Evolutionary conservation across 1,140 invertebrate genomes (phyloP), one percentile per base, ranked within the genome.

Genomic region (Drosophila takahashii): DNA sequence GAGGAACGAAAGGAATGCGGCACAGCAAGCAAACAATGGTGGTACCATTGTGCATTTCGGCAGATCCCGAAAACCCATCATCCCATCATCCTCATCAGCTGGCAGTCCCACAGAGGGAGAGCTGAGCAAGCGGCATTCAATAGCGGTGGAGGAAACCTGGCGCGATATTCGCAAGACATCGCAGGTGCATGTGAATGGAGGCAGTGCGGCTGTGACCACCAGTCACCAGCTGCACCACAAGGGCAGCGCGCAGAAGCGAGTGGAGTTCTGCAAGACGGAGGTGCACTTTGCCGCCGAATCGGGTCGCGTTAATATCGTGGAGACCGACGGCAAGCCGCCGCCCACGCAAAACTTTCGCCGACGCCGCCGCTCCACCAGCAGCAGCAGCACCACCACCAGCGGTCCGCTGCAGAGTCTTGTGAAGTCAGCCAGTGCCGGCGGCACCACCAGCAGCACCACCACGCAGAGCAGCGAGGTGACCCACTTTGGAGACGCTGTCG

Each of bases 261-360:
- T 97, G 0, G 96, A 96, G 78, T 97, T 97, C 91, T 96, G 96
- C 87, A 97, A 97, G 93, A 97, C 96, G 0, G 96, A 97, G 93
- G 94, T 97, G 16, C 96, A 97, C 91, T 97, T 97, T 91, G 95
- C 96, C 0, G 95, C 95, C n/a, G 96, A 97, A 81, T 95, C 96
- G 1, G 96, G 96, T 0, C 95, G 95, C 77, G 95, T 97, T 0
- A 96, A 97, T 86, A 97, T 97, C 50, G 96, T 97, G n/a, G 96
- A 96, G 91, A 97, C 96, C 0, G 96, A 96, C 90, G 96, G 95
- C 50, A 97, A 97, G 90, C 96, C 96, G 48, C 96, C 96, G 18
- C 95, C 96, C 7, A 96, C 95, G 1, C 96, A 96, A 87, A 95
- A 95, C 87, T 97, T 96, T 89, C 93, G 96, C 61, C 93, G 95